Percentiles rank a stretch among this genome's conserved stretches.
Evolutionary conservation across 2,888 invertebrate species (phyloP).

Genomic region (Phalangium opilio): DNA sequence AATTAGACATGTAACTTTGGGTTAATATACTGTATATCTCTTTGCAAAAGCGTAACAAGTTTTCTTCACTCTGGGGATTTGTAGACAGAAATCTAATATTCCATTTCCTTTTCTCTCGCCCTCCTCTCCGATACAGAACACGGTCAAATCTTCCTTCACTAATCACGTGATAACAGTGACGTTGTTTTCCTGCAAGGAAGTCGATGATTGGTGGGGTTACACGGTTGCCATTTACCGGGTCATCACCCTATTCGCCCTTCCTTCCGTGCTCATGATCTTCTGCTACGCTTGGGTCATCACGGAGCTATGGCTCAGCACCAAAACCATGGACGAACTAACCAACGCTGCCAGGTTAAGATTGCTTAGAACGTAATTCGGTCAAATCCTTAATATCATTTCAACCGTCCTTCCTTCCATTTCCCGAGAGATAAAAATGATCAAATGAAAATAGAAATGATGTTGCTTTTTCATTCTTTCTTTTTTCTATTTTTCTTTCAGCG

Average conservation of each 20-base stretch:
- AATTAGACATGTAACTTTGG: too few species aligned
- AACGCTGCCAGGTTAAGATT: conserved; percentile 20
- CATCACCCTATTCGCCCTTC: conserved; percentile 28
- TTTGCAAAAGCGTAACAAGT: too few species aligned
- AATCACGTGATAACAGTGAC: conserved; percentile 28
- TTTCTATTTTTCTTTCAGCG: too few species aligned
- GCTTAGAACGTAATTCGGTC: conserved; percentile 1
- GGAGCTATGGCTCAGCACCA: conserved; percentile 32
- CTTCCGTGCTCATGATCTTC: conserved; percentile 30
- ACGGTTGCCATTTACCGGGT: conserved; percentile 28
- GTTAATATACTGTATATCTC: too few species aligned
- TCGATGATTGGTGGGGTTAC: conserved; percentile 15
- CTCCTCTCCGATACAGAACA: conserved; percentile 20
- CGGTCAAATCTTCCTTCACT: conserved; percentile 24
- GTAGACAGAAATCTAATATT: too few species aligned
- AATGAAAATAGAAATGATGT: too few species aligned
- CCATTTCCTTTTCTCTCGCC: too few species aligned
- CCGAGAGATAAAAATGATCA: too few species aligned
- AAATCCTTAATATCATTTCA: too few species aligned
- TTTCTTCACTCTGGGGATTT: too few species aligned
- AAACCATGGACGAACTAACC: conserved; percentile 30
- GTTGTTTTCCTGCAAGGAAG: conserved; percentile 29
- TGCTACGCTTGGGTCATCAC: conserved; percentile 32
- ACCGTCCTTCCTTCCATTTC: too few species aligned
- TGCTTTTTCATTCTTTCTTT: too few species aligned